Conservation (phyloP, 2,113 vertebrate genomes). For the Phalacrocorax aristotelis region DNA sequence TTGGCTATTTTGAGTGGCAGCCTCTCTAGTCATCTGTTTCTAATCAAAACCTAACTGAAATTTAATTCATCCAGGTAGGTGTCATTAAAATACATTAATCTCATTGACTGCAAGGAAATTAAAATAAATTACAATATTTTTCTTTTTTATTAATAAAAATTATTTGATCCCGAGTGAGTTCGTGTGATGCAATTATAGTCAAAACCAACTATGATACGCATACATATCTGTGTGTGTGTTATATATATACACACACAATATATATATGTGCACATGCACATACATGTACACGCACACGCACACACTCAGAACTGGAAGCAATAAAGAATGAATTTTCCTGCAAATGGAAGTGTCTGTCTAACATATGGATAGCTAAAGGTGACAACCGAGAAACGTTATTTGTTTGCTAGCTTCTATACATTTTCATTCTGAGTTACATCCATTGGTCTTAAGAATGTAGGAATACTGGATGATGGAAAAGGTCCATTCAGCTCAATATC, state of each 20-base stretch:
- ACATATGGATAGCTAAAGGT: neutral
- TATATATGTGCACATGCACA: neutral
- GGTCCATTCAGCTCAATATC: neutral
- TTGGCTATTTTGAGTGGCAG: neutral
- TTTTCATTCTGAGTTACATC: neutral
- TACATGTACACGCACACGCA: neutral
- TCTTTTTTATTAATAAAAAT: neutral
- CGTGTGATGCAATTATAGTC: neutral
- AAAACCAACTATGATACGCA: neutral
- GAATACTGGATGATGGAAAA: neutral
- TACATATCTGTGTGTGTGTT: neutral
- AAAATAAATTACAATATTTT: conserved; percentile 20
- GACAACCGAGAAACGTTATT: neutral
- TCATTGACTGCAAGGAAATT: neutral
- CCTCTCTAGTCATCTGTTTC: neutral
- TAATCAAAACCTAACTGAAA: conserved; percentile 56
- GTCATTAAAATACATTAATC: conserved; percentile 47
- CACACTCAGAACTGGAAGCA: neutral
- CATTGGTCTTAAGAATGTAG: neutral
- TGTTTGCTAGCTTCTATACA: neutral
- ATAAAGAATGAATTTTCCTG: neutral
- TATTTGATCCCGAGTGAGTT: neutral
- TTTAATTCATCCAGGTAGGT: conserved; percentile 33
- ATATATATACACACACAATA: neutral
- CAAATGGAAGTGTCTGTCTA: neutral